Percentiles rank a stretch among this genome's conserved stretches.
These are phyloP conservation scores for Tauraco hartlaubi DNA, from an alignment of 2,797 vertebrate species.

Conservation along the genomic window DNA sequence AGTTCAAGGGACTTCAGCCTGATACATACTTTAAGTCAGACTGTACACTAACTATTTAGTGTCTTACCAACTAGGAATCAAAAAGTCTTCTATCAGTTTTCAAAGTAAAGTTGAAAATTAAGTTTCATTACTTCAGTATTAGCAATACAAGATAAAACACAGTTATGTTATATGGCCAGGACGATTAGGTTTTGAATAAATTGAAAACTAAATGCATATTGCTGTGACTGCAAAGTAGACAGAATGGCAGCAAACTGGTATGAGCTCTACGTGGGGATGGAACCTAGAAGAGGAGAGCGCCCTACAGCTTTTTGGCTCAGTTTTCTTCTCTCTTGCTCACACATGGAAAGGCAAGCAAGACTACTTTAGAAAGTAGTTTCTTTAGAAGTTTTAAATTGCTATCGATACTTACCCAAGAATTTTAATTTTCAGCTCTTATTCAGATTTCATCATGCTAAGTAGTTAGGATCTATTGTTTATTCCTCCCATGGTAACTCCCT, in stretches of 20 bases:
- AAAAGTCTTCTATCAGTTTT: neutral
- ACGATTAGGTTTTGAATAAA: neutral
- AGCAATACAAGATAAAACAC: neutral
- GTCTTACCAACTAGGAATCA: neutral
- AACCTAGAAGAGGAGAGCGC: neutral
- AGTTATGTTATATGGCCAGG: neutral
- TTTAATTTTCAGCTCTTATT: neutral
- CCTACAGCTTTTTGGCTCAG: neutral
- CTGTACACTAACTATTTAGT: neutral
- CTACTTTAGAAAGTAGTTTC: neutral
- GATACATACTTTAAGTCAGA: neutral
- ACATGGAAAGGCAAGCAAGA: constrained; percentile 1
- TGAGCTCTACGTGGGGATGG: neutral
- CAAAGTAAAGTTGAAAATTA: neutral
- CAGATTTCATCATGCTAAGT: neutral
- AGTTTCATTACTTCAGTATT: neutral
- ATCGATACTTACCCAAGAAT: neutral
- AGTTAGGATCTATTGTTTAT: neutral
- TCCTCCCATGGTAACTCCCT: neutral
- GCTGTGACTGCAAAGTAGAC: neutral
- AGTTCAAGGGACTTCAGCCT: neutral
- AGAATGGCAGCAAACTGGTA: constrained; percentile 3
- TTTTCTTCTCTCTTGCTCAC: neutral
- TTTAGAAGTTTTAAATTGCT: constrained; percentile 8
- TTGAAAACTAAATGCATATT: neutral